Evolutionary conservation across 2,113 vertebrate species (phyloP).

Genomic region (Hoplias malabaricus): DNA sequence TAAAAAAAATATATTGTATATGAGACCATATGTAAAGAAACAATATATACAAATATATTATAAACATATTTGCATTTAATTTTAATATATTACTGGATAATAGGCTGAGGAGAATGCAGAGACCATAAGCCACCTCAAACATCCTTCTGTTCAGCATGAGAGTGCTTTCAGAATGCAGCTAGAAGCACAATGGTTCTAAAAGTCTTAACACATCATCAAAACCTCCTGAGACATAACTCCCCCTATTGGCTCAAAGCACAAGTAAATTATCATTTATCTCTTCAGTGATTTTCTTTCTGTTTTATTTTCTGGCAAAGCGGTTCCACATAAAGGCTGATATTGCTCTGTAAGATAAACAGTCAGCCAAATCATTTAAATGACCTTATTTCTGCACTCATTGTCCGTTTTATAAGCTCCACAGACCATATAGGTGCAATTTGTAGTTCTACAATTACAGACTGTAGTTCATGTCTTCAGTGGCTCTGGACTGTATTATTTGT

Average conservation of each 20-base stretch:
- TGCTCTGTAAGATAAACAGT: too few relatives aligned
- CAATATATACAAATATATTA: not conserved
- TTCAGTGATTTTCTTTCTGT: not conserved
- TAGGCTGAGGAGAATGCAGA: not conserved
- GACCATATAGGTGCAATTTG: too few relatives aligned
- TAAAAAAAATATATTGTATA: not conserved
- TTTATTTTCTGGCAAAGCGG: not conserved
- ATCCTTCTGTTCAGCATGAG: not conserved
- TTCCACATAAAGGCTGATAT: not conserved
- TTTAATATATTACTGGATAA: not conserved
- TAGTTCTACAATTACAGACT: too few relatives aligned
- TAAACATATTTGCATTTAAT: not conserved
- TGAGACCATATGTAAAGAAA: not conserved
- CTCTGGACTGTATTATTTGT: too few relatives aligned
- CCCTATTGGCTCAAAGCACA: not conserved
- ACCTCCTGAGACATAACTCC: slow-evolving; percentile 1
- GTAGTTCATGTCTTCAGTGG: too few relatives aligned
- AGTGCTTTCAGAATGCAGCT: not conserved
- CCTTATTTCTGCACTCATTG: too few relatives aligned
- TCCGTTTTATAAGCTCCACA: too few relatives aligned
- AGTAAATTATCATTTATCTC: not conserved
- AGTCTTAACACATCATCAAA: not conserved
- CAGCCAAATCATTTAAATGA: too few relatives aligned
- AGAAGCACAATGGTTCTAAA: not conserved
- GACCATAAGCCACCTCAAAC: not conserved